Evolutionary conservation across 2,888 invertebrate genomes (phyloP).

Genomic region (Dynastes tityus): DNA sequence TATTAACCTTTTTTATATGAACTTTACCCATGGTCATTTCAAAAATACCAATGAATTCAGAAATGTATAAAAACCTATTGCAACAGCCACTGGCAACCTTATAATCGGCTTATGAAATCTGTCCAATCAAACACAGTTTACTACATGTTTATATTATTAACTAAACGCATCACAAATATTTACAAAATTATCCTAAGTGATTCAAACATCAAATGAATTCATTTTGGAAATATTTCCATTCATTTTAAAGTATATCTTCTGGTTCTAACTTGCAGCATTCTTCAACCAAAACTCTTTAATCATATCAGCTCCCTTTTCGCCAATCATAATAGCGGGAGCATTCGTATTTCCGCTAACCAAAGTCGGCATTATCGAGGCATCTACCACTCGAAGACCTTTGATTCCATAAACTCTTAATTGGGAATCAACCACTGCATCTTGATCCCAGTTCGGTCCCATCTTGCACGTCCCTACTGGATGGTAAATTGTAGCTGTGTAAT

Average conservation of each 20-base stretch:
- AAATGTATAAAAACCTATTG: no score
- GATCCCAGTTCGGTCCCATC: slow-evolving; percentile 92
- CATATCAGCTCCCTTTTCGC: slow-evolving; percentile 91
- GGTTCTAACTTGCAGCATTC: neutral
- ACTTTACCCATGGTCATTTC: no score
- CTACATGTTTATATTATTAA: no score
- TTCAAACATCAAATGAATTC: no score
- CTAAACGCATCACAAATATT: no score
- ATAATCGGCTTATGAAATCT: no score
- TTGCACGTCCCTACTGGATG: slow-evolving; percentile 91
- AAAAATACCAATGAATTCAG: no score
- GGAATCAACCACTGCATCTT: slow-evolving; percentile 87
- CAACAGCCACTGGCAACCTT: no score
- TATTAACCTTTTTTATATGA: no score
- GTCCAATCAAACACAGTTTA: no score
- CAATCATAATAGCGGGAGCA: slow-evolving; percentile 92
- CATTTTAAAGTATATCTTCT: neutral
- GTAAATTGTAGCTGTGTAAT: slow-evolving; percentile 88
- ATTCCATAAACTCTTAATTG: slow-evolving; percentile 86
- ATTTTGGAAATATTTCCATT: neutral
- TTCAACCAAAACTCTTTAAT: slow-evolving; percentile 87
- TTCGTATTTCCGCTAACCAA: slow-evolving; percentile 90
- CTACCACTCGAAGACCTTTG: slow-evolving; percentile 84
- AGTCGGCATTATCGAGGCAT: slow-evolving; percentile 91
- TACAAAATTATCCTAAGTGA: no score